These are phyloP conservation scores for Nannoperca australis DNA, from an alignment of 2,797 vertebrate species.

Conservation along the genomic window DNA sequence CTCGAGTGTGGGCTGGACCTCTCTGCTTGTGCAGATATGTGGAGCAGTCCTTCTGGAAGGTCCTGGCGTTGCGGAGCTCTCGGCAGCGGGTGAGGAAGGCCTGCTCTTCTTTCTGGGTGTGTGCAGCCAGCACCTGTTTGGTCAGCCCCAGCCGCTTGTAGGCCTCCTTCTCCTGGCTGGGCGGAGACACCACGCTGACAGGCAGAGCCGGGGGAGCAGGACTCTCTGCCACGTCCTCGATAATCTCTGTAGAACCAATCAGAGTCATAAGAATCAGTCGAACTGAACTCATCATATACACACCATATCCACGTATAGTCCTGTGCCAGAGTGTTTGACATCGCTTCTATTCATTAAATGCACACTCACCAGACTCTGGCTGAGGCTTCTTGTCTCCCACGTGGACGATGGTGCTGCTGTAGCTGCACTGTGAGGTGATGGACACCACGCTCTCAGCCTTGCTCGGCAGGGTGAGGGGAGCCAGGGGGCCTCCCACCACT, in stretches of 20 bases:
- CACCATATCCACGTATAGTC: not conserved
- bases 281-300: not conserved
- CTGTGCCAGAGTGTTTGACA: not conserved
- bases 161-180: conserved; percentile 89
- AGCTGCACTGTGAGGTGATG: conserved; percentile 96
- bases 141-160: conserved; percentile 92
- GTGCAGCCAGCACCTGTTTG: conserved; percentile 94
- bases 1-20: conserved; percentile 67
- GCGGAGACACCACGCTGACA: conserved; percentile 74
- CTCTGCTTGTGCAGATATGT: conserved; percentile 80
- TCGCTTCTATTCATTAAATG: not conserved
- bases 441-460: conserved; percentile 95
- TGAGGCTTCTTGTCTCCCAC: conserved; percentile 96
- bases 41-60: conserved; percentile 87
- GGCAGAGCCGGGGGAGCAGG: conserved; percentile 72
- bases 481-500: conserved; percentile 79
- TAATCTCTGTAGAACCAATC: conserved; percentile 84
- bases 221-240: conserved; percentile 88
- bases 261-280: conserved; percentile 6
- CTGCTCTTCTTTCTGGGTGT: conserved; percentile 96
- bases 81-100: conserved; percentile 91
- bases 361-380: conserved; percentile 90
- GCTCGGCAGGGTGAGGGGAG: conserved; percentile 87
- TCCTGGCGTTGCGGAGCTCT: conserved; percentile 84
- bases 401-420: conserved; percentile 98